These are phyloP conservation scores for Baronia brevicornis DNA, from an alignment of 2,888 invertebrate genomes.

Conservation along the genomic window DNA sequence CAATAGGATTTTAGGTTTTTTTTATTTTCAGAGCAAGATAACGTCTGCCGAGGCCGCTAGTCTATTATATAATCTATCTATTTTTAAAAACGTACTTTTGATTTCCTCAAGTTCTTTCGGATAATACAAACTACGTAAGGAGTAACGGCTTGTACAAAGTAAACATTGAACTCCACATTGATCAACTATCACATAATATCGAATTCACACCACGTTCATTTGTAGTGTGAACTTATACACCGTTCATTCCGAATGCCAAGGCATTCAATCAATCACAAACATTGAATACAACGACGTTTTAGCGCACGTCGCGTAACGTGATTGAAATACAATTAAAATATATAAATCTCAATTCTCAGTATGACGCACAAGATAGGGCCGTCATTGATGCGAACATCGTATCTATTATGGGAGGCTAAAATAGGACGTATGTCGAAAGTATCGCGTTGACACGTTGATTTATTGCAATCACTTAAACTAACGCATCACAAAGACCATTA, in stretches of 20 bases:
- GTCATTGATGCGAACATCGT: conserved; percentile 47
- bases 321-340: conserved; percentile 43
- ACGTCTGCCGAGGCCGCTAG: no score
- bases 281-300: conserved; percentile 14
- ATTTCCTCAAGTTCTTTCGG: no score
- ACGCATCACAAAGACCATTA: conserved; percentile 30
- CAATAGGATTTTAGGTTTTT: no score
- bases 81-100: no score
- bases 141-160: no score
- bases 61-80: no score
- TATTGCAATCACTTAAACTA: conserved; percentile 36
- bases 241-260: conserved; percentile 4
- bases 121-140: no score
- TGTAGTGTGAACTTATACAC: conserved; percentile 7
- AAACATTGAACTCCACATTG: no score
- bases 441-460: conserved; percentile 39
- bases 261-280: conserved; percentile 9
- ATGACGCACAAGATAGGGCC: conserved; percentile 48
- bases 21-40: no score
- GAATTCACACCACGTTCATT: conserved; percentile 1
- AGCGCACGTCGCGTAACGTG: conserved; percentile 21
- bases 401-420: conserved; percentile 37
- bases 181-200: conserved; percentile 1
- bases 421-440: conserved; percentile 47
- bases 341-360: conserved; percentile 23